Evolutionary conservation across 1,140 invertebrate genomes (phyloP).

Genomic region (Lepidurus couesii): DNA sequence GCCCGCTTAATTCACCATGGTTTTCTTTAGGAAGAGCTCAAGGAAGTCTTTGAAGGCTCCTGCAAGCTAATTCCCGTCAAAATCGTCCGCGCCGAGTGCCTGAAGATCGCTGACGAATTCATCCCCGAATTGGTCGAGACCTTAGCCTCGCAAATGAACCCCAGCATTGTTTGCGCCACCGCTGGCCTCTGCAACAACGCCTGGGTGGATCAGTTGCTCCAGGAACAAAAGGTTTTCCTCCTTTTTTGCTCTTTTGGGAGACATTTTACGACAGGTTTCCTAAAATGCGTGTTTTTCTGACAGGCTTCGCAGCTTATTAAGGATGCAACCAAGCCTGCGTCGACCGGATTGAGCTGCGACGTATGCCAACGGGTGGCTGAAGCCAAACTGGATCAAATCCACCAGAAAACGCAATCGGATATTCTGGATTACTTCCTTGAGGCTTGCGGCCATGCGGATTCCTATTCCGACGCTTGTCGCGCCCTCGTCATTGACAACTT

Average conservation of each 20-base stretch:
- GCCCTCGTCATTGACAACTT: slow-evolving; percentile 64
- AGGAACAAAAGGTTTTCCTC: slow-evolving; percentile 42
- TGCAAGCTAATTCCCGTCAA: slow-evolving; percentile 76
- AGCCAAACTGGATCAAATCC: background rate
- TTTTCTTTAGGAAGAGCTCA: slow-evolving; percentile 58
- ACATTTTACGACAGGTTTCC: background rate
- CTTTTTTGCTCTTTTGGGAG: background rate
- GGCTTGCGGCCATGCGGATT: slow-evolving; percentile 61
- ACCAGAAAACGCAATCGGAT: background rate
- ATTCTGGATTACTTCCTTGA: slow-evolving; percentile 35
- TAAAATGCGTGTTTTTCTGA: background rate
- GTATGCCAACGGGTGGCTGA: background rate
- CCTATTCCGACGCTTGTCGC: slow-evolving; percentile 69
- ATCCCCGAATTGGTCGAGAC: slow-evolving; percentile 81
- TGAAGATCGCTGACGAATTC: slow-evolving; percentile 70
- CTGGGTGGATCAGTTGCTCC: slow-evolving; percentile 60
- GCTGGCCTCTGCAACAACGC: slow-evolving; percentile 80
- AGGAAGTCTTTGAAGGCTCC: slow-evolving; percentile 80
- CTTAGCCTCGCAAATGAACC: slow-evolving; percentile 78
- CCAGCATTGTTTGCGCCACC: slow-evolving; percentile 72
- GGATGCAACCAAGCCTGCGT: background rate
- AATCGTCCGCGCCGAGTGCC: slow-evolving; percentile 67
- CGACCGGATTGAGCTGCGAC: background rate
- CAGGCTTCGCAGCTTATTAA: slow-evolving; percentile 7
- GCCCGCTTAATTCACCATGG: too few species aligned